phyloP scores from a whole-genome alignment of 1,140 invertebrate species.

The Nasonia giraulti region DNA sequence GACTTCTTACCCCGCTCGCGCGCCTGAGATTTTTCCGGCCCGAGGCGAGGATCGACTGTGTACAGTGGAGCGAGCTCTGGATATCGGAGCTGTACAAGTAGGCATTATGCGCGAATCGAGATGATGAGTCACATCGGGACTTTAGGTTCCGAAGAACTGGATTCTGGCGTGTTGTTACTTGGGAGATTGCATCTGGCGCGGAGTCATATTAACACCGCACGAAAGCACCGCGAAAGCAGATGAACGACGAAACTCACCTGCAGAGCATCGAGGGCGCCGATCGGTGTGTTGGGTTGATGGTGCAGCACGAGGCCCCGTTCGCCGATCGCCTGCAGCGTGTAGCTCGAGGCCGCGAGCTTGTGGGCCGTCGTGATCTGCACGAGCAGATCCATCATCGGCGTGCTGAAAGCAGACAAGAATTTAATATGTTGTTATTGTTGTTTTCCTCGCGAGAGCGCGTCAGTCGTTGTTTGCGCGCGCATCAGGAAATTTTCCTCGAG shows the following conservation, averaged over 20 bases:
- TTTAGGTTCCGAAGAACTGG: no score
- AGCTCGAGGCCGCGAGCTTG: constrained; percentile 82
- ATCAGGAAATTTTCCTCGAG: no score
- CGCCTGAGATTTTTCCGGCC: not conserved
- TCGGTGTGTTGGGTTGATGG: constrained; percentile 88
- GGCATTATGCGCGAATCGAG: not conserved
- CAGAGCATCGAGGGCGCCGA: constrained; percentile 79
- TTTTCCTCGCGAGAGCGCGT: no score
- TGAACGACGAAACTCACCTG: constrained; percentile 66
- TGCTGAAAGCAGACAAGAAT: constrained; percentile 72
- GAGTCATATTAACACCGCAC: no score
- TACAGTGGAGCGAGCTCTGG: not conserved
- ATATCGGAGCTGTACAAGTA: not conserved
- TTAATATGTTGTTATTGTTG: not conserved
- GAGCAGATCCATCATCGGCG: constrained; percentile 89
- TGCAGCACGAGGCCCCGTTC: constrained; percentile 79
- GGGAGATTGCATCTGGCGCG: no score
- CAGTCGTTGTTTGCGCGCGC: no score
- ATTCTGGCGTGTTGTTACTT: not conserved
- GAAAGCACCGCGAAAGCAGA: not conserved
- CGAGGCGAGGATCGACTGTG: not conserved
- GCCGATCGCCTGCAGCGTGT: constrained; percentile 82
- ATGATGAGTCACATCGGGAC: no score
- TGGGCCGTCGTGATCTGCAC: constrained; percentile 84
- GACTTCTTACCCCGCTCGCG: not conserved